Evolutionary conservation across 2,113 vertebrate species (phyloP).

Genomic region (Ancistrus triradiatus): DNA sequence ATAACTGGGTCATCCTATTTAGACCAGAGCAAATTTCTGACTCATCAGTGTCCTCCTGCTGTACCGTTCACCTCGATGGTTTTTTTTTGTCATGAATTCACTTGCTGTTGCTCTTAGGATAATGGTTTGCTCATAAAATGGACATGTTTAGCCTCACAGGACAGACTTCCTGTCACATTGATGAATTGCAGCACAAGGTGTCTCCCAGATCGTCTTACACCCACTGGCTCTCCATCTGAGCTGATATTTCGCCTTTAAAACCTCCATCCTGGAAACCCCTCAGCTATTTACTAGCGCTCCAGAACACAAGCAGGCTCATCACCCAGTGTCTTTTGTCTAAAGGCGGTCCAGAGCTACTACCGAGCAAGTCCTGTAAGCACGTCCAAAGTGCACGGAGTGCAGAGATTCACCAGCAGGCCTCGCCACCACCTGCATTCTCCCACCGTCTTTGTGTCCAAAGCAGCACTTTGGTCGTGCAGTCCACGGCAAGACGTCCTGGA

Average conservation of each 20-base stretch:
- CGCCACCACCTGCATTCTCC: too few species aligned
- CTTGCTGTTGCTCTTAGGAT: neutral
- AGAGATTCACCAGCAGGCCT: too few species aligned
- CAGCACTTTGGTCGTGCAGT: too few species aligned
- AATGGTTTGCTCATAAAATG: neutral
- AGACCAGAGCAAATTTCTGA: slow-evolving; percentile 1
- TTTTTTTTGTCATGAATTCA: neutral
- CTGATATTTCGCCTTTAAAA: neutral
- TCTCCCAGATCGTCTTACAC: slow-evolving; percentile 19
- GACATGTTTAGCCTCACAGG: neutral
- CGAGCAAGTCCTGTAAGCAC: too few species aligned
- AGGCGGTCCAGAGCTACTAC: too few species aligned
- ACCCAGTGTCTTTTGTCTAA: too few species aligned
- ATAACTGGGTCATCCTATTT: slow-evolving; percentile 13
- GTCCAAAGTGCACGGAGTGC: too few species aligned
- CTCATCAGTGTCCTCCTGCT: neutral
- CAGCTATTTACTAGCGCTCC: too few species aligned
- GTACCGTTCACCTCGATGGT: neutral
- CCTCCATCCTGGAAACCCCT: neutral
- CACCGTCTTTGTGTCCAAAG: too few species aligned
- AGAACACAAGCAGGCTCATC: too few species aligned
- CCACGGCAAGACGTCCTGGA: too few species aligned
- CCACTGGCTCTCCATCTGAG: neutral
- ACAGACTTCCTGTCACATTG: slow-evolving; percentile 6
- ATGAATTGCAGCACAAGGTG: neutral